Base-by-base conservation (phyloP, 2,888 invertebrate genomes). In the Pristionchus fissidentatus region DNA sequence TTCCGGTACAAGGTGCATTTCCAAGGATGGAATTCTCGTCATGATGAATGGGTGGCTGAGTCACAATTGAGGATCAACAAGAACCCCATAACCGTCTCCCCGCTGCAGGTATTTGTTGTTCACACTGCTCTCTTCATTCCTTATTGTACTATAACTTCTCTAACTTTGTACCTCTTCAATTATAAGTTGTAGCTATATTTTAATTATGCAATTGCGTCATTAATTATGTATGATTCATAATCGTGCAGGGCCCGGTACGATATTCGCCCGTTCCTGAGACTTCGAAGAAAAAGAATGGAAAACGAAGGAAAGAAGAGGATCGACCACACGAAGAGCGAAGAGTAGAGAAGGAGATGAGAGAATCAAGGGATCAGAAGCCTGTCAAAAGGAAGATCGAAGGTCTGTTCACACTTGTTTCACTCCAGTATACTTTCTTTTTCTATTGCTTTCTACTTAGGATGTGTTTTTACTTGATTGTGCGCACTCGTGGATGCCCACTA, bases 31-130 rank as follows among this genome's bases (percentile, higher is more conserved):
- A 80, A 60, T 60, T 35, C 57, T 7, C 80, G 80, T 3, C 43
- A 60, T 43, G 80, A 80, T 80, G 80, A 60, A 35, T 80, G 57
- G 57, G 80, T 80, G 38, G 78, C 49, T 35, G 78, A 78, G 55
- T 75, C 75, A 49, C 75, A 75, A 49, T 46, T 75, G 75, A 26
- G 75, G 43, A 49, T 75, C 32, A 75, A 75, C 46, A 75, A 75
- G 46, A 46, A 43, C 41, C 43, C 46, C 46, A 32, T 46, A 4
- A 35, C 10, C 3, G 46, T 38, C 5, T 46, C 75, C 13, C 43
- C 46, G 15, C 15, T 15, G 29, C 75, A 75, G 10, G 66, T 66
- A 66, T 38, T 19, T 29, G 8, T 66, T 41, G 19, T 75, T 2
- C 26, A 46, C 29, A 26, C n/a, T 46, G 15, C 3, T 26, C 10